A percentile compares a stretch with the other conserved stretches of the same genome.
Evolutionary conservation across 1,140 invertebrate species (phyloP).

Genomic region (Aleiodes sp.): DNA sequence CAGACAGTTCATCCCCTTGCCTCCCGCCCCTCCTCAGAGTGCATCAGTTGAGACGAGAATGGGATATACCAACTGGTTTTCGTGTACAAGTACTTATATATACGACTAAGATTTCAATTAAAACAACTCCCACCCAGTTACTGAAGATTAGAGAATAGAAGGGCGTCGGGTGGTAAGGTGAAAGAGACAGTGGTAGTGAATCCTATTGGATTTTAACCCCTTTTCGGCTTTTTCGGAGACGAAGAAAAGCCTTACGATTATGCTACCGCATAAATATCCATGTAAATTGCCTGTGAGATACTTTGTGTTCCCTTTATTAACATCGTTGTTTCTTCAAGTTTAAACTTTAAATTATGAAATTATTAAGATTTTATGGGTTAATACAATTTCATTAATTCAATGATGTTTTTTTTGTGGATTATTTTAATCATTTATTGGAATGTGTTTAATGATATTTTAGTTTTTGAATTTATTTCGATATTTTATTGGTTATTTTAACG

Average conservation of each 20-base stretch:
- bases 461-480: not conserved
- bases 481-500: no score
- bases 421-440: not conserved
- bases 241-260: conserved; percentile 55
- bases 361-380: conserved; percentile 2
- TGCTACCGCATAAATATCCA: conserved; percentile 68
- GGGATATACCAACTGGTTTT: conserved; percentile 1
- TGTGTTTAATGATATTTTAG: not conserved
- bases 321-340: conserved; percentile 7
- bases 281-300: conserved; percentile 58
- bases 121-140: conserved; percentile 64
- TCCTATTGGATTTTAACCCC: conserved; percentile 5
- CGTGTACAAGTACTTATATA: conserved; percentile 2
- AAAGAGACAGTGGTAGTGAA: not conserved
- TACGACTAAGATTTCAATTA: conserved; percentile 67
- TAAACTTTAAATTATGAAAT: not conserved
- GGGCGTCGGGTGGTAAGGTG: not conserved
- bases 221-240: conserved; percentile 20
- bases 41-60: conserved; percentile 9
- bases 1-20: no score
- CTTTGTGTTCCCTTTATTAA: conserved; percentile 24
- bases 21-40: no score
- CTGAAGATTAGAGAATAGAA: conserved; percentile 57
- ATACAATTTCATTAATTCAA: not conserved
- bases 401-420: not conserved